Base-by-base conservation (phyloP, 1,140 invertebrate species). In the Babylonia areolata region DNA sequence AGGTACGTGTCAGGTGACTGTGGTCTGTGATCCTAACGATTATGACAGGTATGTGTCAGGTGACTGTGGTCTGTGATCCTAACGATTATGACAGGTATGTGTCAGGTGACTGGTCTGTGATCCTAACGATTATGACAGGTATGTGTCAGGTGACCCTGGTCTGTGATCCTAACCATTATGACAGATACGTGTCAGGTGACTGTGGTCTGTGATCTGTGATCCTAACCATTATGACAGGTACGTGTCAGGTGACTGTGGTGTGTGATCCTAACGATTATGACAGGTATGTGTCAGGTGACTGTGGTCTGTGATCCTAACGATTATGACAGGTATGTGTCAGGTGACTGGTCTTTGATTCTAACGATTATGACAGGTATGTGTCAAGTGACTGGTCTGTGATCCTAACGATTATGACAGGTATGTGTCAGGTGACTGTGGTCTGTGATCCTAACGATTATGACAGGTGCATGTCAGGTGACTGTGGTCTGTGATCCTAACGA, bases 1-100 rank as follows among this genome's bases (percentile, higher is more conserved):
- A 6, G 28, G 58, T 69, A 20, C 20, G 51, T n/a, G n/a, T n/a
- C n/a, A n/a, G n/a, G n/a, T n/a, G n/a, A n/a, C n/a, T n/a, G n/a
- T 99, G 77, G 94, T 99, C 73, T 99, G 98, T 95, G 98, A 99
- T 95, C 98, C 98, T 0, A 93, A 90, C 35, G 99, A 99, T 95
- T 99, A 99, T 93, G 95, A 95, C 6, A 96, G 88, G 94, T 94
- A 85, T 17, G 46, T 51, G 46, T 51, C 9, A 12, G 0, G 99
- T 99, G 0, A 98, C 98, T 0, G 97, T 99, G 77, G 83, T 46
- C n/a, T 51, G 20, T 35, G 17, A 84, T 37, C 23, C 20, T n/a
- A 42, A 31, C 23, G 64, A 46, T 54, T 33, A 77, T 31, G 33
- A 75, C 1, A 35, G 54, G 54, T 73, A 28, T 28, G 58, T 77